Percentiles rank a stretch among this genome's conserved stretches.
These are phyloP conservation scores for Lycaon pictus DNA, from an alignment of 2,113 vertebrate genomes.

Conservation along the genomic window DNA sequence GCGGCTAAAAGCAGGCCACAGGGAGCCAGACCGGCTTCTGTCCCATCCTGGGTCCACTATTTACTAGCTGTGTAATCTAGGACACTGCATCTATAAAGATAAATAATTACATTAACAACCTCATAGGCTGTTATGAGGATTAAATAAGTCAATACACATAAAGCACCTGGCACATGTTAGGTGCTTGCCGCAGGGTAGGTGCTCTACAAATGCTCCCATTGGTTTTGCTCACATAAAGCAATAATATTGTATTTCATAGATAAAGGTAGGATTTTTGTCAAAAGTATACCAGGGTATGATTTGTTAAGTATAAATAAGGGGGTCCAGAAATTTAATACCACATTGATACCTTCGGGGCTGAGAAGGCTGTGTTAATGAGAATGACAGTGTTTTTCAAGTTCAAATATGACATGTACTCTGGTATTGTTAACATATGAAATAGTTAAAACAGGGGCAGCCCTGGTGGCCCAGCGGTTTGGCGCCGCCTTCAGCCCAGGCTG, in stretches of 20 bases:
- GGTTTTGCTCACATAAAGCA: not conserved
- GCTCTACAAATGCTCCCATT: not conserved
- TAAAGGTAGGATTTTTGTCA: not conserved
- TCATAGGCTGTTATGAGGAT: not conserved
- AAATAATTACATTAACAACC: not conserved
- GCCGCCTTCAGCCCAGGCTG: no score
- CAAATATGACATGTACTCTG: not conserved
- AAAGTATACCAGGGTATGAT: not conserved
- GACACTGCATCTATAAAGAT: not conserved
- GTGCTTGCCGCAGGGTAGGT: not conserved
- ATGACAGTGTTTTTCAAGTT: constrained; percentile 13
- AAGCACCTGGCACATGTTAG: not conserved
- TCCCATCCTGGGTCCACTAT: not conserved
- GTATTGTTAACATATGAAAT: not conserved
- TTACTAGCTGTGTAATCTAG: not conserved
- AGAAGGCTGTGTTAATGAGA: not conserved
- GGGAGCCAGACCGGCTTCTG: not conserved
- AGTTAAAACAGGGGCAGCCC: not conserved
- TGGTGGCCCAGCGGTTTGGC: no score
- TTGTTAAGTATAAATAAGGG: not conserved
- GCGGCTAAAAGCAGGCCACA: not conserved
- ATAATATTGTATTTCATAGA: not conserved
- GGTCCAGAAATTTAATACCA: not conserved
- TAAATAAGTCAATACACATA: not conserved
- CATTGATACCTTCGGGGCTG: not conserved